A percentile compares a stretch with the other conserved stretches of the same genome.
Conservation (phyloP, 53 echinoderm and acorn worm genomes). For the Apostichopus leukothele region DNA sequence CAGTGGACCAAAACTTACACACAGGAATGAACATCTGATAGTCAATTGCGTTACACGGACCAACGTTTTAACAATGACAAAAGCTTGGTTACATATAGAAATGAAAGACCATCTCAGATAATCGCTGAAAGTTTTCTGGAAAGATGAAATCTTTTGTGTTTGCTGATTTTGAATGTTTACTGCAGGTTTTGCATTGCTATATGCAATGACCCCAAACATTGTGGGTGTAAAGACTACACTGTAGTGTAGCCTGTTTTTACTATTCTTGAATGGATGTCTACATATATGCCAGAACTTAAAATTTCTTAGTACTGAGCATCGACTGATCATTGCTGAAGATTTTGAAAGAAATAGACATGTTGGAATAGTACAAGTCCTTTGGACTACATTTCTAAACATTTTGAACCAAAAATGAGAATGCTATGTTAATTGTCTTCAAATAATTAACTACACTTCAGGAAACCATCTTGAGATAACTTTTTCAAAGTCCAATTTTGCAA, state of each 20-base stretch:
- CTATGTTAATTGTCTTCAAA: no score
- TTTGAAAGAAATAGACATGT: background rate
- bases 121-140: background rate
- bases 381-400: background rate
- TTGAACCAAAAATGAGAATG: no score
- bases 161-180: background rate
- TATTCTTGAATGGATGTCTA: background rate
- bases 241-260: background rate
- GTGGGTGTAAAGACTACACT: background rate
- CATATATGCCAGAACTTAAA: background rate
- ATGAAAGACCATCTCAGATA: background rate
- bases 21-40: constrained; percentile 50
- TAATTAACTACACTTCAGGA: no score
- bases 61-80: background rate
- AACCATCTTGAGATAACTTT: no score
- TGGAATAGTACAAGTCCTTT: background rate
- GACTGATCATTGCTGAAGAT: background rate
- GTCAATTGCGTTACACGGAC: constrained; percentile 52
- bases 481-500: no score
- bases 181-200: background rate
- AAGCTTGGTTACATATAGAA: background rate
- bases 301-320: background rate
- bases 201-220: background rate
- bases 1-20: constrained; percentile 62
- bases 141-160: background rate